Evolutionary conservation across 1,140 invertebrate species (phyloP), one percentile per base, ranked within the genome.

Genomic region (Drosophila repletoides): DNA sequence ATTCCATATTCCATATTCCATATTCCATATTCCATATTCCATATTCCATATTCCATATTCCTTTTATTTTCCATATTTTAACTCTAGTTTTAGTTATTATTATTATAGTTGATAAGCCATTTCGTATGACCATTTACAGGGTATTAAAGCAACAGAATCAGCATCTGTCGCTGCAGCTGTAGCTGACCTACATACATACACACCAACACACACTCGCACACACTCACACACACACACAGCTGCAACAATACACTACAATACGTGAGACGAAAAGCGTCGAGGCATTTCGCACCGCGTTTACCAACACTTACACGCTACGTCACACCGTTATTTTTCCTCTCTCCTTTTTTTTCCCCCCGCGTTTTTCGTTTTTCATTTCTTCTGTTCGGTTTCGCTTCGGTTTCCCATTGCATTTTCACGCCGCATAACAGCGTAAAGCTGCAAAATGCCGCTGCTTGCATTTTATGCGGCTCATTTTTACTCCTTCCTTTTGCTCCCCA

Each of bases 281-380:
- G 61, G 52, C 63, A 84, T 84, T 81, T 81, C 61, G 64, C 79
- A 84, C 59, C 74, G 61, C 77, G 79, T 84, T 83, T 83, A 84
- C 79, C 79, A 83, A 83, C 79, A 83, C 79, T 83, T 81, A 73
- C 73, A 81, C 69, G 73, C 69, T 33, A 72, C 45, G 33, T 43
- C 79, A 59, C 76, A 64, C 61, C 36, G 22, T 48, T 45, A 41
- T 66, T 49, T 38, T 5, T 22, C 17, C 7, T 26, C n/a, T 14
- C n/a, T 21, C 28, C 34, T 53, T 65, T 70, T 52, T 22, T 52
- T 48, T 68, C 40, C 26, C 10, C 28, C 26, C 45, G 33, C 60
- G 45, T 29, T 49, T 51, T 31, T 52, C 31, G n/a, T 9, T 3
- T 33, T 36, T 15, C 21, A 5, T 59, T 45, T 46, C 31, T 33